Percentiles rank a stretch among this genome's conserved stretches.
Conservation (phyloP, 2,888 invertebrate species). For the Dasysyrphus tricinctus region DNA sequence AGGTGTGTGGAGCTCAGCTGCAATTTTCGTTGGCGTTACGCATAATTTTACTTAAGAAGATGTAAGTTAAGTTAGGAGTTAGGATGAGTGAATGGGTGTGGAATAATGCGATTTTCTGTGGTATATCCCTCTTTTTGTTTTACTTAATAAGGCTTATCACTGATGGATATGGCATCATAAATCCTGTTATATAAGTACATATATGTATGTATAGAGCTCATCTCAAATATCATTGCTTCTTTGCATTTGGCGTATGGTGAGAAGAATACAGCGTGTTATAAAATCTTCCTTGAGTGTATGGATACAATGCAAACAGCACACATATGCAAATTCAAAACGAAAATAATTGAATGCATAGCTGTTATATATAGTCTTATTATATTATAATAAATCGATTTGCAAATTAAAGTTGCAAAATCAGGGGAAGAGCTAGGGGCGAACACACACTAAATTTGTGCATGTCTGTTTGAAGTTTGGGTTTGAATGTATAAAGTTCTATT, state of each 20-base stretch:
- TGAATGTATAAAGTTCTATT: no score
- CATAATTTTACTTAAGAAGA: slow-evolving; percentile 2
- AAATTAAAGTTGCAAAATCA: no score
- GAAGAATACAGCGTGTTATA: neutral
- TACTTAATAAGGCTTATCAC: neutral
- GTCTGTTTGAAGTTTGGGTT: no score
- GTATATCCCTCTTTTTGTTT: neutral
- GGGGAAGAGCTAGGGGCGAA: no score
- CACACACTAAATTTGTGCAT: no score
- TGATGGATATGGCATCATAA: neutral
- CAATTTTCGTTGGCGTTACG: slow-evolving; percentile 1
- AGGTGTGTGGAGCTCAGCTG: slow-evolving; percentile 19
- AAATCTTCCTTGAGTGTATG: neutral
- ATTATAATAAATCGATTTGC: no score
- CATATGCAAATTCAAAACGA: no score
- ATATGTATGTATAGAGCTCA: neutral
- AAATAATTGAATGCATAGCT: no score
- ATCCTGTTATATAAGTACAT: no score
- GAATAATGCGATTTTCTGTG: slow-evolving; percentile 1
- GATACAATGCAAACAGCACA: no score
- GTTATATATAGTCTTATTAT: no score
- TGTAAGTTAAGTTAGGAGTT: no score
- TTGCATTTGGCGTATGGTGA: neutral
- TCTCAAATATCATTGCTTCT: neutral
- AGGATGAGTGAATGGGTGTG: neutral